phyloP scores from a whole-genome alignment of 92 coral and sea anemone genomes.

The Epizoanthus illoricatus region DNA sequence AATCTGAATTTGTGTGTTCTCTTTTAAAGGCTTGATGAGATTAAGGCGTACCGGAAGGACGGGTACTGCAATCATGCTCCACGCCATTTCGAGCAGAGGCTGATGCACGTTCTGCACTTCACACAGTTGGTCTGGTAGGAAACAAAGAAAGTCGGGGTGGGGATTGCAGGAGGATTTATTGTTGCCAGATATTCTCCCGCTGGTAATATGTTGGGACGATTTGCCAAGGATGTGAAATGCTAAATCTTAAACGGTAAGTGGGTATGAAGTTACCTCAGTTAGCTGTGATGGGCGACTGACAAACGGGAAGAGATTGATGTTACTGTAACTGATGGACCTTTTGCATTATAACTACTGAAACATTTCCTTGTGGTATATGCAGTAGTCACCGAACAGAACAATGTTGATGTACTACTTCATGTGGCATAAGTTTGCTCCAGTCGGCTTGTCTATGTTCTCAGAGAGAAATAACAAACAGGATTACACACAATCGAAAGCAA shows the following conservation, averaged over 20 bases:
- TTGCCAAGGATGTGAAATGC: background rate
- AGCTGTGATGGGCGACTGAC: no score
- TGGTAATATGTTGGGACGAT: background rate
- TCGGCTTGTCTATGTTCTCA: no score
- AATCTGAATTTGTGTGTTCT: background rate
- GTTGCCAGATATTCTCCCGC: constrained; percentile 13
- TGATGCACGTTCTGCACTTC: background rate
- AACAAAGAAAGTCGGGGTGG: constrained; percentile 8
- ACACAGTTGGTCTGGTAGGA: constrained; percentile 6
- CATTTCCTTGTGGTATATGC: no score
- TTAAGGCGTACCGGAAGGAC: background rate
- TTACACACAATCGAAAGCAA: no score
- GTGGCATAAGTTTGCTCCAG: no score
- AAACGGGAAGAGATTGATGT: no score
- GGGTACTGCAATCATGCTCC: background rate
- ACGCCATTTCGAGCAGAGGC: background rate
- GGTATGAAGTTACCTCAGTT: no score
- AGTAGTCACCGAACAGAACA: no score
- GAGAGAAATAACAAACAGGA: no score
- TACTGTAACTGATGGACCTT: no score
- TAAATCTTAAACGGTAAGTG: background rate
- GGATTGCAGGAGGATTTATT: constrained; percentile 3
- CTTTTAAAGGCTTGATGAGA: background rate
- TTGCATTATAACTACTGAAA: no score
- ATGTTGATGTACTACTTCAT: no score